Base-by-base conservation (phyloP, 2,797 vertebrate genomes). In the Euthynnus affinis region DNA sequence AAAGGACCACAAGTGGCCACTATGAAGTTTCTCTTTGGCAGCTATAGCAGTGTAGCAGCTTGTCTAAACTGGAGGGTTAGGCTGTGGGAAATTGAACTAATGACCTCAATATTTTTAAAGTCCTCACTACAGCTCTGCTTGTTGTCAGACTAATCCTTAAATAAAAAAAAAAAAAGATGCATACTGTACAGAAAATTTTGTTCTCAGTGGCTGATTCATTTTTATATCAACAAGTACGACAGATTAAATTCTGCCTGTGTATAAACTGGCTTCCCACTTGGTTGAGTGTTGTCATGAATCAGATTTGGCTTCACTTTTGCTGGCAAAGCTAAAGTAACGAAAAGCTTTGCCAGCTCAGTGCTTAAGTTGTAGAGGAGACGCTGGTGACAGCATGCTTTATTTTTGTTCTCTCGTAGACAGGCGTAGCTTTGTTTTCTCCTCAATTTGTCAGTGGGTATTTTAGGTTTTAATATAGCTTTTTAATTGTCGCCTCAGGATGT, bases 271-370 rank as follows among this genome's bases (percentile, higher is more conserved):
- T 23, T 78, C 60, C 42, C 59, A 55, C 49, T 77, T 55, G 29
- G 57, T 85, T 84, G 42, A 23, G 14, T 56, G 56, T 65, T 69
- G 61, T 65, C 64, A 4, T 74, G 48, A 83, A 66, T 74, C 62
- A 53, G 60, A 74, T 64, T 67, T 83, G 74, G 77, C 83, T 78
- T 76, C 49, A 13, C 52, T 68, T 71, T 27, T 10, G 2, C 32
- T 74, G 76, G 63, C 67, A 40, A 17, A 18, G 42, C 49, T 49
- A n/a, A 48, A 60, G 29, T 7, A 40, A 71, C 7, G 46, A 22
- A 32, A 66, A n/a, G 56, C 73, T 27, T n/a, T 65, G 73, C 65
- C 67, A 81, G 55, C 63, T 68, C 52, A 56, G 53, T 9, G 48
- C 52, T 48, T 7, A 55, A 65, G 57, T 61, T 65, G 48, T 60